phyloP scores from a whole-genome alignment of 2,113 vertebrate genomes.

The Plecotus auritus region DNA sequence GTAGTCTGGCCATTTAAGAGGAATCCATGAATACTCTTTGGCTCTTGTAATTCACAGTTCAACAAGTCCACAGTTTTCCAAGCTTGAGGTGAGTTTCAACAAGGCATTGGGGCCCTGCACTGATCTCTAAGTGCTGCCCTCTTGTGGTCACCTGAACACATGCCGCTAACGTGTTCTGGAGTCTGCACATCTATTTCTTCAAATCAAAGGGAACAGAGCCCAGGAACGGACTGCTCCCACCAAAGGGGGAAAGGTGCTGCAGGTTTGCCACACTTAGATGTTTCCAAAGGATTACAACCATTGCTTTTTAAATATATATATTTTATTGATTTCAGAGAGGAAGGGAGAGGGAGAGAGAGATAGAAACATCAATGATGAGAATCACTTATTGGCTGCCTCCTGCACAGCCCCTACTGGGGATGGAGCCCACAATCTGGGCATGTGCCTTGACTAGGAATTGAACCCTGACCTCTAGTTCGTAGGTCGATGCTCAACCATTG shows the following conservation, averaged over 20 bases:
- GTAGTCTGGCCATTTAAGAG: not conserved
- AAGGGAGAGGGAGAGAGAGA: too few relatives aligned
- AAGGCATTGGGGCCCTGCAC: not conserved
- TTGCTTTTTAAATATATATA: too few relatives aligned
- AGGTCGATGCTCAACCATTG: too few relatives aligned
- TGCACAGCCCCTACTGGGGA: too few relatives aligned
- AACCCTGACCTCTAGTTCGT: too few relatives aligned
- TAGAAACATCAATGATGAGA: too few relatives aligned
- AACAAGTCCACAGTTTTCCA: not conserved
- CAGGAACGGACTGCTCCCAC: not conserved
- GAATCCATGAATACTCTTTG: not conserved
- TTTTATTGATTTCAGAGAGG: too few relatives aligned
- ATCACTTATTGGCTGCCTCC: too few relatives aligned
- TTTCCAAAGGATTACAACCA: not conserved
- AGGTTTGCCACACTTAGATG: not conserved
- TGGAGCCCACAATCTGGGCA: too few relatives aligned
- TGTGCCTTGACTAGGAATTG: too few relatives aligned
- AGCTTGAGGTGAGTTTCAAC: not conserved
- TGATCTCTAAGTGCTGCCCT: conserved; percentile 37
- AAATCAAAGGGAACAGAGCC: not conserved
- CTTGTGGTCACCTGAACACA: not conserved
- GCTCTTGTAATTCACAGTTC: not conserved
- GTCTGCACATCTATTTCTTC: not conserved
- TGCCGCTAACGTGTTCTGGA: not conserved
- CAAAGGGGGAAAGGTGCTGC: fast-evolving